phyloP scores from a whole-genome alignment of 2,888 invertebrate species.

The Xestia sexstrigata region DNA sequence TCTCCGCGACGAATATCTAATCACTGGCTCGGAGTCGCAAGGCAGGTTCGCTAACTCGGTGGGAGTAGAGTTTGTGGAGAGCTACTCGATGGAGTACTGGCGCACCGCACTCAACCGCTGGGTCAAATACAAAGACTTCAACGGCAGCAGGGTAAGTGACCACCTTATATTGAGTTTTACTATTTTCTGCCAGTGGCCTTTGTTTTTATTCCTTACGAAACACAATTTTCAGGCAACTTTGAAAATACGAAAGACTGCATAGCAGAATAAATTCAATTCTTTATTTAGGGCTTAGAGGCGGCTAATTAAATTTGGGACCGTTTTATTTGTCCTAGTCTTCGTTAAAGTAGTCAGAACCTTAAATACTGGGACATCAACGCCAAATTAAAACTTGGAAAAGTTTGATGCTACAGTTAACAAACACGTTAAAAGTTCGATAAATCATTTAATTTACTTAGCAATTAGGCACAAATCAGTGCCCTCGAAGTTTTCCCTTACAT shows the following conservation, averaged over 20 bases:
- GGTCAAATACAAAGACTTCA: slow-evolving; percentile 95
- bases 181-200: slow-evolving; percentile 14
- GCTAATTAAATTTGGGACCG: slow-evolving; percentile 44
- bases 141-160: slow-evolving; percentile 93
- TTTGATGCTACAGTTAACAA: slow-evolving; percentile 48
- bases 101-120: slow-evolving; percentile 92
- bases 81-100: slow-evolving; percentile 96
- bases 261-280: slow-evolving; percentile 47
- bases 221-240: slow-evolving; percentile 24
- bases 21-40: slow-evolving; percentile 96
- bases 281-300: slow-evolving; percentile 44
- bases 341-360: slow-evolving; percentile 21
- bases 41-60: slow-evolving; percentile 97
- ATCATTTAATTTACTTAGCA: slow-evolving; percentile 72
- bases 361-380: slow-evolving; percentile 20
- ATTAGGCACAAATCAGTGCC: slow-evolving; percentile 70
- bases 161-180: slow-evolving; percentile 37
- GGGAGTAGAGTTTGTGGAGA: slow-evolving; percentile 96
- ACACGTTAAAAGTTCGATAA: slow-evolving; percentile 61
- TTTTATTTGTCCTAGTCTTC: slow-evolving; percentile 14
- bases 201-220: slow-evolving; percentile 33
- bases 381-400: slow-evolving; percentile 49
- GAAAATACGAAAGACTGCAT: slow-evolving; percentile 40
- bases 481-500: slow-evolving; percentile 70
- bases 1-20: slow-evolving; percentile 93